A percentile compares a stretch with the other conserved stretches of the same genome.
These are phyloP conservation scores for Masnerella sp. DNA, from an alignment of 2,888 invertebrate species.

Conservation along the genomic window DNA sequence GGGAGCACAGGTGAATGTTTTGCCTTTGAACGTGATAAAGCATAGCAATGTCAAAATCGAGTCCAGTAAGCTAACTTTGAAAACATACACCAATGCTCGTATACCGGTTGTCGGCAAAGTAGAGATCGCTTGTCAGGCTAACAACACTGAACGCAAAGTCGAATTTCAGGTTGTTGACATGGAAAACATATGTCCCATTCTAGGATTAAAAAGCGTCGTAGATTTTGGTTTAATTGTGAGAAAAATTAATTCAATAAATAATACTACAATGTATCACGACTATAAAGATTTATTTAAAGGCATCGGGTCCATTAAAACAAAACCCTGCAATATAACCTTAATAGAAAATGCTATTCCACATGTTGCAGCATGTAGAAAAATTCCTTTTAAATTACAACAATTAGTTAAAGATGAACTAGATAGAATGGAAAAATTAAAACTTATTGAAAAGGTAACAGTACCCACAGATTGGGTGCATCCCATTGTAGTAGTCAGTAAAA, in stretches of 20 bases:
- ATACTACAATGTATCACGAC: background rate
- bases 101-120: constrained; percentile 12
- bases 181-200: constrained; percentile 8
- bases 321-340: background rate
- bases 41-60: constrained; percentile 1
- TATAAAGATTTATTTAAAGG: constrained; percentile 11
- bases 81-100: constrained; percentile 14
- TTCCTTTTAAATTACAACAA: constrained; percentile 15
- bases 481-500: background rate
- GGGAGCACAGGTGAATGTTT: constrained; percentile 21
- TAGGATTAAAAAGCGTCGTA: constrained; percentile 8
- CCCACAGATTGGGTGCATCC: constrained; percentile 44
- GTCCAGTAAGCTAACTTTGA: background rate
- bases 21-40: constrained; percentile 1
- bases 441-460: constrained; percentile 15
- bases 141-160: background rate
- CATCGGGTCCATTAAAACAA: constrained; percentile 1
- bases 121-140: background rate
- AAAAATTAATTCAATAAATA: constrained; percentile 4
- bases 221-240: background rate
- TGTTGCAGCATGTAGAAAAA: constrained; percentile 1
- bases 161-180: constrained; percentile 11
- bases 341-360: constrained; percentile 4
- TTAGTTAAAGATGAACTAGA: constrained; percentile 6
- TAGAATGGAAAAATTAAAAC: constrained; percentile 2